These are phyloP conservation scores for Ptilorrhoa leucosticta DNA, from an alignment of 2,113 vertebrate genomes.

Conservation along the genomic window DNA sequence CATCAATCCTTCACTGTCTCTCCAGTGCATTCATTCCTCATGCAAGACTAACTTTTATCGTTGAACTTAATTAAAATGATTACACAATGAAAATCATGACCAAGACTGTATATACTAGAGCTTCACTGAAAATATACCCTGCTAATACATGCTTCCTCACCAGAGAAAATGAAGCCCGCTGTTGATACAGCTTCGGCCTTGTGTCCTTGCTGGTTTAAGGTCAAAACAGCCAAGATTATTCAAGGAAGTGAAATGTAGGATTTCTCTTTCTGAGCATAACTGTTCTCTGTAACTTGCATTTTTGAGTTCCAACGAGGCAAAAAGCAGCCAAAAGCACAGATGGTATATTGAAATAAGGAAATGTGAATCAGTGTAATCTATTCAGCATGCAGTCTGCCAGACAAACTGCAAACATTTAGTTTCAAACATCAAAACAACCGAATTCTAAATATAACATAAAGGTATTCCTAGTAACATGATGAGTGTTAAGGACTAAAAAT, in stretches of 20 bases:
- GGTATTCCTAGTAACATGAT: background rate
- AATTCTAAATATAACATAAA: slow-evolving; percentile 16
- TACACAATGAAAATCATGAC: slow-evolving; percentile 62
- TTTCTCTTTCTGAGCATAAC: background rate
- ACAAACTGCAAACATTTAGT: slow-evolving; percentile 51
- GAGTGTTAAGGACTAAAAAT: background rate
- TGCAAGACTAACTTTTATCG: slow-evolving; percentile 68
- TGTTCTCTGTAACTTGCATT: slow-evolving; percentile 7
- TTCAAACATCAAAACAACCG: slow-evolving; percentile 42
- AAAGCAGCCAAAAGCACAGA: slow-evolving; percentile 49
- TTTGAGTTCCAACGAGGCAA: slow-evolving; percentile 25
- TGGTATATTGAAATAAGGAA: slow-evolving; percentile 44
- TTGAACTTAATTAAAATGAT: slow-evolving; percentile 74
- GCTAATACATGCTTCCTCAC: background rate
- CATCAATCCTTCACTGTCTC: slow-evolving; percentile 58
- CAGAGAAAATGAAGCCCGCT: background rate
- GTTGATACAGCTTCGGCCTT: background rate
- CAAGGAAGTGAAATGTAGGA: background rate
- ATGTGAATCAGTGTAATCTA: slow-evolving; percentile 40
- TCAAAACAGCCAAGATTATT: background rate
- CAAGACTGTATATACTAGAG: slow-evolving; percentile 28
- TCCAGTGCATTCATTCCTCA: slow-evolving; percentile 53
- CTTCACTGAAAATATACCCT: slow-evolving; percentile 9
- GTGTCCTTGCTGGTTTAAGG: background rate
- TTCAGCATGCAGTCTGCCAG: slow-evolving; percentile 35